phyloP scores from a whole-genome alignment of 2,113 vertebrate species.

The Dicerorhinus sumatrensis region DNA sequence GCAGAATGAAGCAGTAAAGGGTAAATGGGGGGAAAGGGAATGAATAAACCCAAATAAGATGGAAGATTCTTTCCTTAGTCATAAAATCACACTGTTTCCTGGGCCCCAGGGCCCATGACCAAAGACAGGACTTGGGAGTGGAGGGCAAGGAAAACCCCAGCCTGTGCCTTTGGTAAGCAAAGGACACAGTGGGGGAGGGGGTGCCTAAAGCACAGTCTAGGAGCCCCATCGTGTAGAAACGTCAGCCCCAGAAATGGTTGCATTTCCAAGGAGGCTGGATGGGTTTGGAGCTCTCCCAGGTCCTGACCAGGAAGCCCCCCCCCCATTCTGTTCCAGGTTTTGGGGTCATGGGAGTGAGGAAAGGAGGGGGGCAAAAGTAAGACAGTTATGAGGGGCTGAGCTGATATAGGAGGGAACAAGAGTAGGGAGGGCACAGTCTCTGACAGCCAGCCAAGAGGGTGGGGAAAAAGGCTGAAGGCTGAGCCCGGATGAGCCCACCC shows the following conservation, averaged over 20 bases:
- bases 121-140: neutral
- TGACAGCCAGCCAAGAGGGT: neutral
- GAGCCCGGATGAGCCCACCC: neutral
- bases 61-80: neutral
- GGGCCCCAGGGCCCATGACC: neutral
- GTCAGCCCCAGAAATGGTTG: neutral
- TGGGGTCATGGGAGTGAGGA: neutral
- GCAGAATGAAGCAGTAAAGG: neutral
- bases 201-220: neutral
- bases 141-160: neutral
- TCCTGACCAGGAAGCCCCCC: neutral
- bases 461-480: neutral
- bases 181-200: neutral
- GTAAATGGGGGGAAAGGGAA: neutral
- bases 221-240: neutral
- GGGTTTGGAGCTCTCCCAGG: slow-evolving; percentile 12
- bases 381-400: neutral
- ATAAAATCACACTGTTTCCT: neutral
- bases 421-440: neutral
- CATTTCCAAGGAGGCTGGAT: neutral
- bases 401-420: neutral
- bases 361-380: neutral
- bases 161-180: neutral
- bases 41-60: neutral
- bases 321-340: neutral